Percentiles rank a stretch among this genome's conserved stretches.
These are phyloP conservation scores for Nymphalis c-album DNA, from an alignment of 2,888 invertebrate species.

Conservation along the genomic window DNA sequence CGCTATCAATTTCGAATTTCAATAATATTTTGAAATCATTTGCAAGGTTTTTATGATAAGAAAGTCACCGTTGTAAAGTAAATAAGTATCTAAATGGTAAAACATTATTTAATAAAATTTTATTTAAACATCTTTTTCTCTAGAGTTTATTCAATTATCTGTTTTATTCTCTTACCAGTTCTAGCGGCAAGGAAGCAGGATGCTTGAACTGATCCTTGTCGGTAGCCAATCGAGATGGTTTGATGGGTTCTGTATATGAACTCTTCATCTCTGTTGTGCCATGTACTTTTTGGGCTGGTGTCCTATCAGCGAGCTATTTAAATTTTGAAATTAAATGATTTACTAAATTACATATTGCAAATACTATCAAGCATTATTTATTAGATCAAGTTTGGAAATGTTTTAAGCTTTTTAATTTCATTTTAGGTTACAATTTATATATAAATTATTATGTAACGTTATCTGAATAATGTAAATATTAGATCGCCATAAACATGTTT, in stretches of 20 bases:
- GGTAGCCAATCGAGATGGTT: constrained; percentile 54
- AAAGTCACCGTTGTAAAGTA: not conserved
- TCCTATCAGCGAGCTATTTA: constrained; percentile 54
- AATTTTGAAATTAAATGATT: too few species aligned
- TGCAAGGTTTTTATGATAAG: too few species aligned
- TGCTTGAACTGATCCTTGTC: constrained; percentile 65
- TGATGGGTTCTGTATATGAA: constrained; percentile 49
- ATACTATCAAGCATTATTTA: too few species aligned
- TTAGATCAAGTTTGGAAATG: too few species aligned
- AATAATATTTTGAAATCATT: not conserved
- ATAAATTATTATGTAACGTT: too few species aligned
- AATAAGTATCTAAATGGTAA: not conserved
- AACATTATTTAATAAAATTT: not conserved
- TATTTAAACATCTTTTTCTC: not conserved
- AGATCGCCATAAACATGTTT: too few species aligned
- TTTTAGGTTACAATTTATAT: too few species aligned
- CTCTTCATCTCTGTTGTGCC: constrained; percentile 61
- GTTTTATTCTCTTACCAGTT: constrained; percentile 50
- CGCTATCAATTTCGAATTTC: not conserved
- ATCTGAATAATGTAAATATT: too few species aligned
- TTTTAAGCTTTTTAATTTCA: too few species aligned
- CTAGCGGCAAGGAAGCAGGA: constrained; percentile 45
- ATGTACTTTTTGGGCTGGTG: constrained; percentile 54
- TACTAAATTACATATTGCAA: too few species aligned
- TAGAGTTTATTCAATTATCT: too few species aligned